Conservation (phyloP, 2,113 vertebrate species). For the Ceyx margarethae region DNA sequence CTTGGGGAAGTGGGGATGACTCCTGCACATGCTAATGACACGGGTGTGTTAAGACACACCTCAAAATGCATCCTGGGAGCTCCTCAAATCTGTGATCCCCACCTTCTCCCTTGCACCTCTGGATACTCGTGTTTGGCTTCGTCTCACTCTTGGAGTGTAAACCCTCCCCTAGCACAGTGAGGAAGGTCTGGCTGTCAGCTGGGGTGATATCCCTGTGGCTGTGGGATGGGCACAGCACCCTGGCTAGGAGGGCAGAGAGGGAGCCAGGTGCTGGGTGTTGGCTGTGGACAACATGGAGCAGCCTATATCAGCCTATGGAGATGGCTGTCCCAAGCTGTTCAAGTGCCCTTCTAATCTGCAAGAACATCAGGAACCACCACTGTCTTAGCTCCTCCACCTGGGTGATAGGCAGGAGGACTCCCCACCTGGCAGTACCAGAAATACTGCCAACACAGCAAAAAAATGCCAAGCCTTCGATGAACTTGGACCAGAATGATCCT, state of each 20-base stretch:
- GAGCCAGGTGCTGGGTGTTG: fast-evolving
- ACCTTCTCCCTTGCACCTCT: not conserved
- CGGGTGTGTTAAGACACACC: not conserved
- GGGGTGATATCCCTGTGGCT: not conserved
- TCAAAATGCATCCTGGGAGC: not conserved
- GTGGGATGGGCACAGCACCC: not conserved
- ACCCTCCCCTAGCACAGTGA: not conserved
- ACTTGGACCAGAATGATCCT: not conserved
- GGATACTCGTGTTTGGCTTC: not conserved
- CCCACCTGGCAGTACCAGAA: not conserved
- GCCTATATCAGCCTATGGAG: fast-evolving
- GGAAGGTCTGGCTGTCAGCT: not conserved
- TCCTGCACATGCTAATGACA: not conserved
- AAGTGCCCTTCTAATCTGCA: not conserved
- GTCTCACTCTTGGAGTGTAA: not conserved
- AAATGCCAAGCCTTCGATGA: not conserved
- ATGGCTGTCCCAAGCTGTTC: not conserved
- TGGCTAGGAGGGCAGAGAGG: not conserved
- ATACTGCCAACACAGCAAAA: not conserved
- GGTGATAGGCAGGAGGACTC: not conserved
- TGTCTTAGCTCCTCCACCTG: not conserved
- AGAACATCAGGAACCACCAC: fast-evolving
- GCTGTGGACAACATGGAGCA: fast-evolving
- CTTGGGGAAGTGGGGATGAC: not conserved
- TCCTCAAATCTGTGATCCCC: not conserved